Percentiles rank a stretch among this genome's conserved stretches.
Evolutionary conservation across 2,113 vertebrate species (phyloP).

Genomic region (Tychaedon coryphoeus): DNA sequence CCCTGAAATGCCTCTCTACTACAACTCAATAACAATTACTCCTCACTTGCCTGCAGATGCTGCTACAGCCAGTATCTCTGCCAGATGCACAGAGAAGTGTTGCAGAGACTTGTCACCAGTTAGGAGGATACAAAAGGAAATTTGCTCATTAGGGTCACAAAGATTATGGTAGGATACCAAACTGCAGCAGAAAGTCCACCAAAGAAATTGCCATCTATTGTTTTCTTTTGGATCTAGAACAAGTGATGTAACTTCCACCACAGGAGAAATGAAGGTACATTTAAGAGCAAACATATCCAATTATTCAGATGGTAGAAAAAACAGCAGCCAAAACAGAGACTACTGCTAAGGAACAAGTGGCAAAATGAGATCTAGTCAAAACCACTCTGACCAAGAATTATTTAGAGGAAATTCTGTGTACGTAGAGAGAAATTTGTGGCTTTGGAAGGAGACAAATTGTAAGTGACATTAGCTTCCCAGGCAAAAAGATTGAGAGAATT

Average conservation of each 20-base stretch:
- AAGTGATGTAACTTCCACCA: not conserved
- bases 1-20: not conserved
- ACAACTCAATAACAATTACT: not conserved
- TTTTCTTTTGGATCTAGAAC: not conserved
- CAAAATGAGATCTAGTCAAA: conserved; percentile 11
- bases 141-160: not conserved
- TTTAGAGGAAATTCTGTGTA: not conserved
- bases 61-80: not conserved
- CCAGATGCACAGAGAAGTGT: not conserved
- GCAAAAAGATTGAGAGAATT: not conserved
- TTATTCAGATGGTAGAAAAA: not conserved
- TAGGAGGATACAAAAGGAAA: not conserved
- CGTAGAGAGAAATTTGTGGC: not conserved
- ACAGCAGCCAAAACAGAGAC: not conserved
- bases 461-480: not conserved
- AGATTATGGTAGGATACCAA: not conserved
- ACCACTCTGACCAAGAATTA: not conserved
- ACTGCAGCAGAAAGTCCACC: not conserved
- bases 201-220: not conserved
- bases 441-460: conserved; percentile 10
- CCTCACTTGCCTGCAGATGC: not conserved
- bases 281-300: not conserved
- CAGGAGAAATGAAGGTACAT: not conserved
- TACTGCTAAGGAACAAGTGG: not conserved
- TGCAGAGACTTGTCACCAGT: not conserved